Conservation (phyloP, 2,113 vertebrate species). For the Chaetodon auriga region DNA sequence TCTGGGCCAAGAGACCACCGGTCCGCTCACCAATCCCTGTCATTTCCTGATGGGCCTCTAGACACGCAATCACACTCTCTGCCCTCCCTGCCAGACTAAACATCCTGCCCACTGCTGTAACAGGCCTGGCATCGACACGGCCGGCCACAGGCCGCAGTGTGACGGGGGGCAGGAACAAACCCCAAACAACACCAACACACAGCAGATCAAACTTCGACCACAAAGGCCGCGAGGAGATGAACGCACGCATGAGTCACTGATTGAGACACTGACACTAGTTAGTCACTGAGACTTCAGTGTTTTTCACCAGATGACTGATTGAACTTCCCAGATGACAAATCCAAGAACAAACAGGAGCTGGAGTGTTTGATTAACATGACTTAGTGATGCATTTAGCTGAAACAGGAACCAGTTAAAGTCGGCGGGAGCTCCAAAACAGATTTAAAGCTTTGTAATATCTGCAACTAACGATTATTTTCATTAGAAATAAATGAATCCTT, state of each 20-base stretch:
- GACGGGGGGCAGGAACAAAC: conserved; percentile 16
- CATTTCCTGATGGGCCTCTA: conserved; percentile 67
- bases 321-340: conserved; percentile 19
- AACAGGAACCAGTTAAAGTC: background rate
- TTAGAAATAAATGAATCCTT: background rate
- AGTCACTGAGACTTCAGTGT: background rate
- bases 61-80: conserved; percentile 59
- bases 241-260: conserved; percentile 30
- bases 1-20: conserved; percentile 21
- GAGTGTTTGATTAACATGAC: background rate
- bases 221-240: conserved; percentile 10
- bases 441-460: background rate
- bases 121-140: conserved; percentile 49
- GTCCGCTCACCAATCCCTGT: conserved; percentile 43
- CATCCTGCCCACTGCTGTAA: conserved; percentile 76
- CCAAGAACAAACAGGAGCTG: conserved; percentile 44
- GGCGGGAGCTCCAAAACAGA: background rate
- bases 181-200: conserved; percentile 28
- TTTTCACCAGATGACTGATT: conserved; percentile 5
- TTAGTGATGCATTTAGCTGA: background rate
- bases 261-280: background rate
- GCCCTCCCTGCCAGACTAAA: conserved; percentile 81
- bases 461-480: background rate
- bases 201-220: conserved; percentile 29
- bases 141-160: conserved; percentile 6